Evolutionary conservation across 2,113 vertebrate species (phyloP).

Genomic region (Aplodontia rufa): DNA sequence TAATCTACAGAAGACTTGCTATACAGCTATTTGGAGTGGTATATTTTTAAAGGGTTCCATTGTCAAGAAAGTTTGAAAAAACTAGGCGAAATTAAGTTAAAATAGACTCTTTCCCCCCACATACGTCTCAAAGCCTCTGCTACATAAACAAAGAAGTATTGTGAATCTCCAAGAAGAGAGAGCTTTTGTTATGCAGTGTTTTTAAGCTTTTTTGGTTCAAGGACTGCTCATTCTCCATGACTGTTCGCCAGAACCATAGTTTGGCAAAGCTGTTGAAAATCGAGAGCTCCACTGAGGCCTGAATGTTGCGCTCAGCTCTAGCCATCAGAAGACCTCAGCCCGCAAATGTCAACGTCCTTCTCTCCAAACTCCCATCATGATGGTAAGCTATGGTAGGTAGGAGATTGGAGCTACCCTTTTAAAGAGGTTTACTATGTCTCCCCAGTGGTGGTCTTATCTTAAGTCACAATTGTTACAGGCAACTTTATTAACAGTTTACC

Average conservation of each 20-base stretch:
- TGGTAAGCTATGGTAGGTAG: background rate
- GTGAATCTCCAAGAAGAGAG: background rate
- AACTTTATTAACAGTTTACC: background rate
- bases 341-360: background rate
- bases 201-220: background rate
- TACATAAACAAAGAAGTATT: background rate
- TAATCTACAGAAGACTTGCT: background rate
- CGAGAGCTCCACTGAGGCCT: background rate
- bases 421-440: background rate
- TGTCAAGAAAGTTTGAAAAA: constrained; percentile 35
- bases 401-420: background rate
- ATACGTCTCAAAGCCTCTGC: background rate
- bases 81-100: background rate
- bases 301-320: background rate
- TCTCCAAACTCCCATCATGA: background rate
- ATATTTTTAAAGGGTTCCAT: background rate
- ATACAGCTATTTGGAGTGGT: background rate
- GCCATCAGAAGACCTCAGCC: background rate
- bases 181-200: background rate
- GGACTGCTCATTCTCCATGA: background rate
- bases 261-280: background rate
- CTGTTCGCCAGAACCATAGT: background rate
- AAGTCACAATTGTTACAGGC: background rate
- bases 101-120: background rate
- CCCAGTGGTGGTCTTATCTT: background rate